Evolutionary conservation across 2,113 vertebrate genomes (phyloP).

Genomic region (Pseudolaguvia tuberculata): DNA sequence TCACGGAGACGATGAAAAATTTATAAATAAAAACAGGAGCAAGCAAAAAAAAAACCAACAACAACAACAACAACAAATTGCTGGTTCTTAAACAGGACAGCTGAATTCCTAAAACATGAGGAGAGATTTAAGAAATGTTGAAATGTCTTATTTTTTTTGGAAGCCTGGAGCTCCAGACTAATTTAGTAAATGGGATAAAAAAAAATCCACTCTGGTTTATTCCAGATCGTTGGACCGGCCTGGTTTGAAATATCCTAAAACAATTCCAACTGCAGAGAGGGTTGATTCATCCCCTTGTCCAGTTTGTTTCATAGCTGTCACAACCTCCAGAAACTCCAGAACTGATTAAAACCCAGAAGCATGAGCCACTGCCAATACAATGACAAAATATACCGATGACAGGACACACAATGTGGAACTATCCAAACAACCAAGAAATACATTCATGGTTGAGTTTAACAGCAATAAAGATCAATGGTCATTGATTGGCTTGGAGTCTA

Average conservation of each 20-base stretch:
- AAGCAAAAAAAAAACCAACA: neutral
- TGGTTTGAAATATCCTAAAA: slow-evolving; percentile 13
- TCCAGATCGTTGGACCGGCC: neutral
- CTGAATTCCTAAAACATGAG: slow-evolving; percentile 4
- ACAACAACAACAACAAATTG: too few relatives aligned
- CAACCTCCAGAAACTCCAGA: neutral
- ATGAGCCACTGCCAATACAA: slow-evolving; percentile 8
- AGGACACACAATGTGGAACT: neutral
- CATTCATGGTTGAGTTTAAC: neutral
- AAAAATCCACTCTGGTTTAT: slow-evolving; percentile 6
- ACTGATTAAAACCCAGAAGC: slow-evolving; percentile 3
- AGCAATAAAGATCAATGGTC: neutral
- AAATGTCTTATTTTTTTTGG: neutral
- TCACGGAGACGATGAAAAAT: slow-evolving; percentile 3
- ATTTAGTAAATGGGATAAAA: neutral
- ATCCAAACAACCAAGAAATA: neutral
- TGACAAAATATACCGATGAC: neutral
- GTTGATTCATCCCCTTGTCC: slow-evolving; percentile 13
- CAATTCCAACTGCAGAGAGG: slow-evolving; percentile 8
- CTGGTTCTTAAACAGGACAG: neutral
- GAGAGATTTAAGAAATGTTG: neutral
- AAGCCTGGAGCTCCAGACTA: neutral
- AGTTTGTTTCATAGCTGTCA: slow-evolving; percentile 20
- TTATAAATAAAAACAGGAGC: slow-evolving; percentile 14
- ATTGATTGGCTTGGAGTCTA: neutral